Evolutionary conservation across 2,888 invertebrate genomes (phyloP).

Genomic region (Abscondita cerata): DNA sequence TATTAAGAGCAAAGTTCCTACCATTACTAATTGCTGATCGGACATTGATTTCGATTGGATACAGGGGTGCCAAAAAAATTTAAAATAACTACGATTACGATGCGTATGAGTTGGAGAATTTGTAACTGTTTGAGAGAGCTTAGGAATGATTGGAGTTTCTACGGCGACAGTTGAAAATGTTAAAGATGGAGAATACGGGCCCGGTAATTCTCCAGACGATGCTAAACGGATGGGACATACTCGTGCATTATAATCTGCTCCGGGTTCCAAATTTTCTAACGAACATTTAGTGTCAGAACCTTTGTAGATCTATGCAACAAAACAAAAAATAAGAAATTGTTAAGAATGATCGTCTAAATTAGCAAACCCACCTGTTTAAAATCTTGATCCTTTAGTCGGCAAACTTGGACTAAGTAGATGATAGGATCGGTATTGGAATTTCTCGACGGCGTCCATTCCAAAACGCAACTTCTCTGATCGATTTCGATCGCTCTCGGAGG

Average conservation of each 20-base stretch:
- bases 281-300: constrained; percentile 69
- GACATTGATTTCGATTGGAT: constrained; percentile 55
- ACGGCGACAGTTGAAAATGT: constrained; percentile 63
- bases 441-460: constrained; percentile 72
- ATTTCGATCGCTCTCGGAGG: constrained; percentile 69
- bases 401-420: constrained; percentile 77
- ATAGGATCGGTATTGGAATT: constrained; percentile 69
- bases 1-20: constrained; percentile 57
- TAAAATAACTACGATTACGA: constrained; percentile 36
- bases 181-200: constrained; percentile 73
- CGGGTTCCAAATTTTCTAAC: constrained; percentile 74
- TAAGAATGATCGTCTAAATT: no score
- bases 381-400: constrained; percentile 66
- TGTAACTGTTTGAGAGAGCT: constrained; percentile 47
- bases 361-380: constrained; percentile 62
- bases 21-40: constrained; percentile 66
- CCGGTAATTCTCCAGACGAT: constrained; percentile 66
- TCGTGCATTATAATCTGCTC: constrained; percentile 77
- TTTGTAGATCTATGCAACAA: constrained; percentile 68
- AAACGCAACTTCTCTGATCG: constrained; percentile 62
- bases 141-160: constrained; percentile 56
- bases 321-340: constrained; percentile 4
- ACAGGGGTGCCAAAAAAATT: constrained; percentile 36
- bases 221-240: constrained; percentile 78
- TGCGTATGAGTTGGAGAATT: constrained; percentile 42